phyloP scores from a whole-genome alignment of 2,888 invertebrate species.

The Heliconius ismenius region DNA sequence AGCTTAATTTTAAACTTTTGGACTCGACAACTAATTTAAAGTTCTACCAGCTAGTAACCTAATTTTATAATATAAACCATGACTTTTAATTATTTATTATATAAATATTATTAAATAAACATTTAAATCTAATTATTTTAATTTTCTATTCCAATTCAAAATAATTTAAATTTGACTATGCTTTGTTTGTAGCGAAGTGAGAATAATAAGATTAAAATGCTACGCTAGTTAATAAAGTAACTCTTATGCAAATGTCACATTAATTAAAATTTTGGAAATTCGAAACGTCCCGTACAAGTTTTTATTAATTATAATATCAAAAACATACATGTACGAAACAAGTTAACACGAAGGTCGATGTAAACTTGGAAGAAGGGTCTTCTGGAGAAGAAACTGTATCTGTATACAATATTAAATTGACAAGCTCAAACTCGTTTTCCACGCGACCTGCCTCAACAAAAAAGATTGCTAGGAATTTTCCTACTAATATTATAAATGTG shows the following conservation, averaged over 20 bases:
- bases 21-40: slow-evolving; percentile 23
- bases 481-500: too few species aligned
- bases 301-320: slow-evolving; percentile 4
- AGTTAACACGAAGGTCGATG: neutral
- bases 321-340: neutral
- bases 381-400: neutral
- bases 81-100: neutral
- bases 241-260: neutral
- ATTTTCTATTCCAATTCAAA: too few species aligned
- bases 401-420: neutral
- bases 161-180: too few species aligned
- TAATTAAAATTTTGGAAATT: slow-evolving; percentile 6
- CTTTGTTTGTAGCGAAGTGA: neutral
- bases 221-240: neutral
- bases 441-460: neutral
- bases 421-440: neutral
- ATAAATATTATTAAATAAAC: neutral
- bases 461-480: neutral
- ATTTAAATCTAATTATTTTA: too few species aligned
- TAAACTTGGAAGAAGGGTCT: neutral
- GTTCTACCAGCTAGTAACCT: neutral
- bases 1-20: slow-evolving; percentile 28
- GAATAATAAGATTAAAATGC: neutral
- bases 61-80: neutral
- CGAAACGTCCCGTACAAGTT: neutral